Evolutionary conservation across 2,888 invertebrate species (phyloP).

Genomic region (Metacarcinus magister): DNA sequence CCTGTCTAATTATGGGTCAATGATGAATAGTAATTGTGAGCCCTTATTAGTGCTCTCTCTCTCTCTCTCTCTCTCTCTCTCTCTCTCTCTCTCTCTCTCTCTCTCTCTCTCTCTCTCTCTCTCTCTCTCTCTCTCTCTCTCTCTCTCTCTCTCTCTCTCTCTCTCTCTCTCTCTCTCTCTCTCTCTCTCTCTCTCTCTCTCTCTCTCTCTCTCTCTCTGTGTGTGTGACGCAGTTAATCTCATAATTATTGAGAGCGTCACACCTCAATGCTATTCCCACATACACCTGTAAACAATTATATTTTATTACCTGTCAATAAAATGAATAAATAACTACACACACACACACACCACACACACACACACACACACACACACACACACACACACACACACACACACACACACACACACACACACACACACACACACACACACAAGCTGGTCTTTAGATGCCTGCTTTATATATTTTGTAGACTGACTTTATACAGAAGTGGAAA

Average conservation of each 20-base stretch:
- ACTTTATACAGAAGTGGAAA: background rate
- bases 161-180: background rate
- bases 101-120: conserved; percentile 2
- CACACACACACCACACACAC: conserved; percentile 33
- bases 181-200: conserved; percentile 34
- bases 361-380: conserved; percentile 27
- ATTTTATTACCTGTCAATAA: background rate
- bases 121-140: background rate
- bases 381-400: conserved; percentile 12
- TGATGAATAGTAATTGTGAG: conserved; percentile 68
- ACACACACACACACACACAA: background rate
- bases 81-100: conserved; percentile 27
- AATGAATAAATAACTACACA: background rate
- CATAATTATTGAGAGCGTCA: background rate
- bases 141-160: background rate
- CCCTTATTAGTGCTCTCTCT: conserved; percentile 44
- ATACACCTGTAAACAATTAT: background rate
- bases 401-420: conserved; percentile 38
- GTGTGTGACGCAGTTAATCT: background rate
- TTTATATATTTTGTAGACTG: no score
- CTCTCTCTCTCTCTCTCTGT: background rate
- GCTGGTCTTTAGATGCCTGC: background rate
- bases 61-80: conserved; percentile 29
- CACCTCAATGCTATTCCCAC: background rate
- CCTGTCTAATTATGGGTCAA: conserved; percentile 68